These are phyloP conservation scores for Oryzias woworae DNA, from an alignment of 2,113 vertebrate genomes.

Conservation along the genomic window DNA sequence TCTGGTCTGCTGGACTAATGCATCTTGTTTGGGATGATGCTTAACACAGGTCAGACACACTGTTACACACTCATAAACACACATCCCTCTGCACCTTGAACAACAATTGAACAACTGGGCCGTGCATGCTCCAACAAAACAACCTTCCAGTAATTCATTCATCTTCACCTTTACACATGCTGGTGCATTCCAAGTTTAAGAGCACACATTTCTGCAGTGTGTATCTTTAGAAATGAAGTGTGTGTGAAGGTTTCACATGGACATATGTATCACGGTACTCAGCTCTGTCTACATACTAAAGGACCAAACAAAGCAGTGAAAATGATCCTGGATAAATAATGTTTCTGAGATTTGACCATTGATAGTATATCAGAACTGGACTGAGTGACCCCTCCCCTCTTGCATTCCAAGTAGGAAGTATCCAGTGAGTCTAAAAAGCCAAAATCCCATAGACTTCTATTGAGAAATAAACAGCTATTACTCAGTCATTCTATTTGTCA, in stretches of 20 bases:
- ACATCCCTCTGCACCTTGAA: background rate
- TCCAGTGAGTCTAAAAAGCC: no score
- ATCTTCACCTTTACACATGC: conserved; percentile 14
- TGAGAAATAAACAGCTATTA: no score
- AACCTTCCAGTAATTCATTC: conserved; percentile 40
- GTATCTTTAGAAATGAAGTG: conserved; percentile 37
- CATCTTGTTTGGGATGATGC: conserved; percentile 36
- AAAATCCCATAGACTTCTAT: no score
- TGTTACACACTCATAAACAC: conserved; percentile 23
- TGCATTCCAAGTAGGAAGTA: no score
- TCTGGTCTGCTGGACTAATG: conserved; percentile 52
- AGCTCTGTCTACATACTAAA: conserved; percentile 45
- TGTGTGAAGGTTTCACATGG: conserved; percentile 12
- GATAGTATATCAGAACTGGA: no score
- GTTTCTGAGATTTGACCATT: conserved; percentile 15
- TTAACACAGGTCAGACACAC: conserved; percentile 34
- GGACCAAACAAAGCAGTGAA: conserved; percentile 29
- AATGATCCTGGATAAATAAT: conserved; percentile 43
- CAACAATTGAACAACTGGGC: background rate
- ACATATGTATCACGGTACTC: conserved; percentile 48
- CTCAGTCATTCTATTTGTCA: no score
- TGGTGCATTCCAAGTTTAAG: conserved; percentile 4
- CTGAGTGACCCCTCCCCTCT: no score
- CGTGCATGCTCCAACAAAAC: conserved; percentile 23
- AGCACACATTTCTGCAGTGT: conserved; percentile 17